Evolutionary conservation across 2,888 invertebrate genomes (phyloP), one percentile per base, ranked within the genome.

Genomic region (Phorcus lineatus): DNA sequence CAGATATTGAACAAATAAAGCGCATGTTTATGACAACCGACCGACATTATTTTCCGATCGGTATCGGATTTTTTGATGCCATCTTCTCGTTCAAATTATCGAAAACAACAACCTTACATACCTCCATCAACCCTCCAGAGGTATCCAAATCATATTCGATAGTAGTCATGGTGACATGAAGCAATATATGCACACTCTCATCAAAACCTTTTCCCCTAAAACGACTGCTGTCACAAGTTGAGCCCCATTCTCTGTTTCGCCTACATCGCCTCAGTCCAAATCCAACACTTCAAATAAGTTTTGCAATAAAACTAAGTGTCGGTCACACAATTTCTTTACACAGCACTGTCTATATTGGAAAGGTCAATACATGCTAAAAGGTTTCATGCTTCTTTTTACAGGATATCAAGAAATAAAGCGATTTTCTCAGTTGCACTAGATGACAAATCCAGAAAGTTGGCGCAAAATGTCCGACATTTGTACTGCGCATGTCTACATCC

Each of bases 51-150:
- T 47, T 36, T 11, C 47, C 47, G 47, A 47, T 47, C 47, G 47
- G 47, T 47, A 47, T 47, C 47, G 47, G 7, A 13, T 47, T 47
- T n/a, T 47, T 47, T 13, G 47, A 47, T 47, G 47, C 9, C 11
- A 47, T 47, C 13, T 47, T 47, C 47, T 47, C 47, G 4, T 19
- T 62, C 22, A 62, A 19, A 24, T 62, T 62, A 62, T 19, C 22
- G 36, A 36, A 47, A 36, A 16, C 2, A n/a, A n/a, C 9, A 0
- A 36, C 57, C 17, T 57, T 57, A 78, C 95, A 95, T 94, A 97
- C 97, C 94, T 97, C 96, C 97, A 97, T 97, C 83, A 97, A 95
- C 85, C 97, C 96, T 85, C 96, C 96, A 84, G 96, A 96, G 85
- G 95, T 95, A 91, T 96, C 96, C 88, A 96, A 94, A 93, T 96